Conservation (phyloP, 2,888 invertebrate genomes). For the Oxystoma pomonae region DNA sequence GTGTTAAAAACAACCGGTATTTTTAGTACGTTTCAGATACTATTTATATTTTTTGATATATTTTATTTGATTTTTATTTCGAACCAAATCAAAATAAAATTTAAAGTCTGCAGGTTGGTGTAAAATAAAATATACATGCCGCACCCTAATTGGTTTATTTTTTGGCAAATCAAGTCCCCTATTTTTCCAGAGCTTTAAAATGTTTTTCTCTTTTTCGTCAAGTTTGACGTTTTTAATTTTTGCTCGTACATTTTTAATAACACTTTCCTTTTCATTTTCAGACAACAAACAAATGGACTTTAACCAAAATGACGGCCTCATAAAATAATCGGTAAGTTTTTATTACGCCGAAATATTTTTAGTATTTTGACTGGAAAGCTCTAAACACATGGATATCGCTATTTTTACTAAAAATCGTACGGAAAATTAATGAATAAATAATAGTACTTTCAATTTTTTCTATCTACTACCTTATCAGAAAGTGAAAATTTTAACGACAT, state of each 20-base stretch:
- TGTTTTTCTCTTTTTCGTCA: neutral
- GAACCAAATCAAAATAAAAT: neutral
- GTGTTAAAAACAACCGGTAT: neutral
- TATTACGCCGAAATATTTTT: too few species aligned
- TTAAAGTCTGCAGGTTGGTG: neutral
- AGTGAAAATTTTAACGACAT: too few species aligned
- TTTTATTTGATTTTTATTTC: neutral
- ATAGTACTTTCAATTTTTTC: too few species aligned
- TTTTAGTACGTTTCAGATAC: neutral
- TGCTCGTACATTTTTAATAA: neutral
- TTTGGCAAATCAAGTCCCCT: neutral
- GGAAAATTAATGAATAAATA: too few species aligned
- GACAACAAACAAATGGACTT: constrained; percentile 24
- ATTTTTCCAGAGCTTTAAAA: neutral
- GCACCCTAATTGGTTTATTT: neutral
- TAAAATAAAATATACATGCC: neutral
- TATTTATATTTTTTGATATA: neutral
- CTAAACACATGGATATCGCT: too few species aligned
- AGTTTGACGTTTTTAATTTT: neutral
- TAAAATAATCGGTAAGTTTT: neutral
- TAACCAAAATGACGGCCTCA: neutral
- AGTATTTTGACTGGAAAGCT: too few species aligned
- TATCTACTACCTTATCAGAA: too few species aligned
- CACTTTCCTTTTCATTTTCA: constrained; percentile 10
- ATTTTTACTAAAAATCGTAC: too few species aligned